Base-by-base conservation (phyloP, 2,113 vertebrate species). In the Bufo gargarizans region DNA sequence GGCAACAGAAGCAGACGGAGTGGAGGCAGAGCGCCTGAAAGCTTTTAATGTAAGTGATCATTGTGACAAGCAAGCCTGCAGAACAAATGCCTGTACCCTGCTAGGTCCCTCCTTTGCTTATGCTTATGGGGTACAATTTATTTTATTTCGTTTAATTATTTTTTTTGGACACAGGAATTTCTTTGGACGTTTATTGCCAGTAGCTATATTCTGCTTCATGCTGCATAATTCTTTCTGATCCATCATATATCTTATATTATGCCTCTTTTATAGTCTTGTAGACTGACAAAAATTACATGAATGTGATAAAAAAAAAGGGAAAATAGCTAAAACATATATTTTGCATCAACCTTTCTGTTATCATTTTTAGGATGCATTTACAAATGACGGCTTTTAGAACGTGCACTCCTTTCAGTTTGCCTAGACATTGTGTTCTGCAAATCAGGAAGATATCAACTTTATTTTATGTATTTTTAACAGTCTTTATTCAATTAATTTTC, bases 21-120 rank as follows among this genome's bases (percentile, higher is more conserved):
- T 95, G 9, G 96, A 96, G 93, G 94, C 95, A 0, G 96, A 96
- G 81, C 92, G 96, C 20, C 94, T 96, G 91, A 96, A 96, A 93
- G 96, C 96, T 88, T 96, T 96, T 90, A 96, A 96, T 7, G 96
- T 96, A 94, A 96, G 96, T 65, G 16, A 22, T 58, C 14, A 61
- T 59, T 47, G 33, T 71, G 61, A 61, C 45, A 83, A 65, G 17
- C 17, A 82, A 65, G 65, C n/a, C 77, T 65, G 45, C 43, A 65
- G 19, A 11, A 50, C 59, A 61, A 47, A 45, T 47, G 45, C 13
- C 14, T 56, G 0, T 59, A 58, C n/a, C 33, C 1, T 43, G 20
- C 77, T 22, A 20, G 49, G 12, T 17, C 77, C 55, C 77, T 59
- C 7, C 17, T 20, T 3, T 20, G 8, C 5, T 74, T 58, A 22